Percentiles rank a stretch among this genome's conserved stretches.
phyloP scores from a whole-genome alignment of 2,797 vertebrate genomes.

The Choloepus didactylus region DNA sequence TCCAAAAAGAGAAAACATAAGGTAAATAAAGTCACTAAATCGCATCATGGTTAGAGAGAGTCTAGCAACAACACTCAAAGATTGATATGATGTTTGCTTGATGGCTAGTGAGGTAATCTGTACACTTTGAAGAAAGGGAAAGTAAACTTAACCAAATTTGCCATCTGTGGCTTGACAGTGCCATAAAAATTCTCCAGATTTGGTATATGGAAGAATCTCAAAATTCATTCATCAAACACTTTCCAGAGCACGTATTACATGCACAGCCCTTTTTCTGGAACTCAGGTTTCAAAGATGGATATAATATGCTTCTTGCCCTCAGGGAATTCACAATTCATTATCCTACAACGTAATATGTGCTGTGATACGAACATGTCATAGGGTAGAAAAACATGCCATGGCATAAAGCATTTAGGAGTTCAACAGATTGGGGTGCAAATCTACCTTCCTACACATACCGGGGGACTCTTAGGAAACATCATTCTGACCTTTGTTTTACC shows the following conservation, averaged over 20 bases:
- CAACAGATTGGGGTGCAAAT: neutral
- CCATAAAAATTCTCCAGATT: neutral
- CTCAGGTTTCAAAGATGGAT: neutral
- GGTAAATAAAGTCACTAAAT: conserved; percentile 36
- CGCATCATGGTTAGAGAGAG: neutral
- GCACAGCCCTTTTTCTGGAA: neutral
- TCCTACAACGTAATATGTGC: neutral
- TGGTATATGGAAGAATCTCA: conserved; percentile 19
- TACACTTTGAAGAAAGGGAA: conserved; percentile 1
- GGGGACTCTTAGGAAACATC: neutral
- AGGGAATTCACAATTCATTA: neutral
- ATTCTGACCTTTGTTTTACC: neutral
- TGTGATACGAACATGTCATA: neutral
- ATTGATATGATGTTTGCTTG: conserved; percentile 30
- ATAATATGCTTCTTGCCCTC: neutral
- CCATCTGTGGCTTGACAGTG: neutral
- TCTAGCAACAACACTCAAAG: neutral
- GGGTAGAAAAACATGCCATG: neutral
- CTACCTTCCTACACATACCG: neutral
- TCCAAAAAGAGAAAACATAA: neutral
- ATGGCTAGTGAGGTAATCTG: neutral
- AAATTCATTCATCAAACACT: neutral
- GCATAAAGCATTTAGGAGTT: neutral
- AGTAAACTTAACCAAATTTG: neutral
- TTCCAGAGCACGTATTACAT: neutral